Evolutionary conservation across 92 coral and sea anemone genomes (phyloP).

Genomic region (Micromussa lordhowensis): DNA sequence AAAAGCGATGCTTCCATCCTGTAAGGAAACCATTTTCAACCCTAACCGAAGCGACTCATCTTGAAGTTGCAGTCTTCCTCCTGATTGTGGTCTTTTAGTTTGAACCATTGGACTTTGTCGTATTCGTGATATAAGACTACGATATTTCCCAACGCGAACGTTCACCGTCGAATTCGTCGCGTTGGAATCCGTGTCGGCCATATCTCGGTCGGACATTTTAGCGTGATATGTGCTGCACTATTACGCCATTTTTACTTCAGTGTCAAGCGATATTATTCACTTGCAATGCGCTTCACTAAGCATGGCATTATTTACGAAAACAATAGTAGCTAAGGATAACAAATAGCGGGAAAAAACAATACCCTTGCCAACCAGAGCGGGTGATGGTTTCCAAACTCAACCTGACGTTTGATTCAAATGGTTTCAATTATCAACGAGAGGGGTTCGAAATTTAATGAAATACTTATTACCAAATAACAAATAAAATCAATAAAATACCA

Average conservation of each 20-base stretch:
- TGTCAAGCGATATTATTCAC: background rate
- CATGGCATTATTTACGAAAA: background rate
- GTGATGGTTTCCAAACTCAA: background rate
- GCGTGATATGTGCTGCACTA: background rate
- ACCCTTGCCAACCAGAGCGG: background rate
- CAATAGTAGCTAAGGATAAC: conserved; percentile 25
- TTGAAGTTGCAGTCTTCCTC: conserved; percentile 24
- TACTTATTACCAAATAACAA: no score
- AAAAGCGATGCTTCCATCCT: conserved; percentile 29
- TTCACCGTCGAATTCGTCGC: conserved; percentile 17
- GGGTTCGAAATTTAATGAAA: no score
- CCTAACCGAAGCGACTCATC: conserved; percentile 42
- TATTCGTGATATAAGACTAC: conserved; percentile 14
- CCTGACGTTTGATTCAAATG: no score
- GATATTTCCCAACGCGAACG: conserved; percentile 16
- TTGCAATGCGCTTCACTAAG: background rate
- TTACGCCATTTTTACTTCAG: background rate
- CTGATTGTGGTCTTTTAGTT: conserved; percentile 25
- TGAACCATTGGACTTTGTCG: conserved; percentile 35
- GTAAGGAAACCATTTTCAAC: conserved; percentile 41
- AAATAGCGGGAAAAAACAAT: background rate
- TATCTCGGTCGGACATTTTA: background rate
- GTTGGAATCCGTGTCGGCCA: conserved; percentile 21
- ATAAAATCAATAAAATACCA: no score
- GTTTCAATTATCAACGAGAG: no score